These are phyloP conservation scores for Glaucidium brasilianum DNA, from an alignment of 2,113 vertebrate genomes.

Conservation along the genomic window DNA sequence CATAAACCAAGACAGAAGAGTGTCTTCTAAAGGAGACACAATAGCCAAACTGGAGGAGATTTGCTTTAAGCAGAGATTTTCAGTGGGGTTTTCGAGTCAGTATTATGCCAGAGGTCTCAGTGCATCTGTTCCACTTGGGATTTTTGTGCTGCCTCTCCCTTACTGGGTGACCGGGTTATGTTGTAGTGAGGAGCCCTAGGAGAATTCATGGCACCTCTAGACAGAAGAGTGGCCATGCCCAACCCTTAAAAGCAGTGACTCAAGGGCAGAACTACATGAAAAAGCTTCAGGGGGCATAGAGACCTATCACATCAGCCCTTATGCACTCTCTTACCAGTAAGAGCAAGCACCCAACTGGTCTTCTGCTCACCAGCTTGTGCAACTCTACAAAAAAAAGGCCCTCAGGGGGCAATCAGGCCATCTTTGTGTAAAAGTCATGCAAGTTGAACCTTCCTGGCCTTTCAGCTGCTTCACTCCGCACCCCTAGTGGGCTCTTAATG, in stretches of 20 bases:
- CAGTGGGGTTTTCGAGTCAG: neutral
- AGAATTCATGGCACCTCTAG: neutral
- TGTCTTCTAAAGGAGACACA: neutral
- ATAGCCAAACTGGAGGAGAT: neutral
- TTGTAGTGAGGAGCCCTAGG: neutral
- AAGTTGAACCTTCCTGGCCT: neutral
- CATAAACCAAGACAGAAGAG: neutral
- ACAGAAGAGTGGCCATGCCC: neutral
- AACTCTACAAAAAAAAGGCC: neutral
- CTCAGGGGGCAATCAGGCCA: neutral
- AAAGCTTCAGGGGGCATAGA: neutral
- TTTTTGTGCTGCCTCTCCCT: neutral
- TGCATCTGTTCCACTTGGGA: neutral
- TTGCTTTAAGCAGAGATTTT: neutral
- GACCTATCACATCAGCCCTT: fast-evolving
- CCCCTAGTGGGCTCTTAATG: neutral
- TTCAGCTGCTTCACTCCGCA: neutral
- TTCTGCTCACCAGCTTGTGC: neutral
- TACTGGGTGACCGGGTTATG: neutral
- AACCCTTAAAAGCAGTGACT: neutral
- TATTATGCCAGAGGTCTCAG: neutral
- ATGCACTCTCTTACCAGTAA: neutral
- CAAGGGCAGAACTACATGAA: neutral
- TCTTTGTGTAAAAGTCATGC: neutral
- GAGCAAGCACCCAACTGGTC: neutral